Percentiles rank a stretch among this genome's conserved stretches.
Evolutionary conservation across 2,113 vertebrate genomes (phyloP).

Genomic region (Uria aalge): DNA sequence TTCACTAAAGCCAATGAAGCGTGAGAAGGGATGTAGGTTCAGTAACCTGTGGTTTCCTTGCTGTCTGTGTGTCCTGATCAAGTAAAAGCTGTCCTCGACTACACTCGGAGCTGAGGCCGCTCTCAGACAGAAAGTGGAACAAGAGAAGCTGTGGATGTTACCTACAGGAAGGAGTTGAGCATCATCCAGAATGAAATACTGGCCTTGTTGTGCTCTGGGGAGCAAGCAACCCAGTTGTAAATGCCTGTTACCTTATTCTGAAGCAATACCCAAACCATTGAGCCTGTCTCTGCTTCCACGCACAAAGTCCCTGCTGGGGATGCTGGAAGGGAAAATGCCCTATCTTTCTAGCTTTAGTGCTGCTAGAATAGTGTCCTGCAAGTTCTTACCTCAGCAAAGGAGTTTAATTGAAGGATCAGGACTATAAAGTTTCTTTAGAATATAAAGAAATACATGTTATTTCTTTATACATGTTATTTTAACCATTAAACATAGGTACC

Average conservation of each 20-base stretch:
- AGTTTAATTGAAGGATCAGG: background rate
- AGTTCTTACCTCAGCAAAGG: background rate
- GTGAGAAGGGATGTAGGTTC: background rate
- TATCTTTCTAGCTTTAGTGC: background rate
- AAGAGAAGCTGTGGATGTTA: background rate
- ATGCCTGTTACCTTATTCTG: background rate
- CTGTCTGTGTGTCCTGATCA: background rate
- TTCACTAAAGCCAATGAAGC: background rate
- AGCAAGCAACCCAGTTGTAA: background rate
- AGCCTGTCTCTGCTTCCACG: background rate
- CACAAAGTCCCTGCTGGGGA: background rate
- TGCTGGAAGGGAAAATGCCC: background rate
- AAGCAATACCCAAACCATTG: background rate
- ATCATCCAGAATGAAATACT: background rate
- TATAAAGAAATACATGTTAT: background rate
- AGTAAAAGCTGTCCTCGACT: background rate
- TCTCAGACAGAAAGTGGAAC: background rate
- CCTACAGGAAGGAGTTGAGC: background rate
- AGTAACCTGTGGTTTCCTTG: background rate
- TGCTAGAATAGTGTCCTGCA: background rate
- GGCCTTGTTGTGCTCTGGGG: background rate
- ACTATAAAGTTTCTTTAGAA: background rate
- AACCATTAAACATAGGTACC: background rate
- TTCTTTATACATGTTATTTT: background rate
- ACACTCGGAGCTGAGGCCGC: fast-evolving